These are phyloP conservation scores for Elgaria multicarinata DNA, from an alignment of 2,113 vertebrate species.

Conservation along the genomic window DNA sequence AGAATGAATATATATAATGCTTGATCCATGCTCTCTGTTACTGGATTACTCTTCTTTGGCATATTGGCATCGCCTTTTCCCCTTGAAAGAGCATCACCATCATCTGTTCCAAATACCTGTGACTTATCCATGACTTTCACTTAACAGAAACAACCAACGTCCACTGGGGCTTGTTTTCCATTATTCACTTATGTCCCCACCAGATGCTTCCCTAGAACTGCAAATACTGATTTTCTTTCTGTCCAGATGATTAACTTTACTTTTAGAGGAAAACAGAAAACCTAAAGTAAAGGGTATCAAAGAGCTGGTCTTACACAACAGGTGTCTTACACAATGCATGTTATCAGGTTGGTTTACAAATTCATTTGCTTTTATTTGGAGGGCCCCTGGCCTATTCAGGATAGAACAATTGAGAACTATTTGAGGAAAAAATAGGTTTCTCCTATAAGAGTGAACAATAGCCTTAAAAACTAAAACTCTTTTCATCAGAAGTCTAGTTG, in stretches of 20 bases:
- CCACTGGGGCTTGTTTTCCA: slow-evolving; percentile 43
- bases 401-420: slow-evolving; percentile 1
- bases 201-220: slow-evolving; percentile 43
- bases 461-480: background rate
- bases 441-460: background rate
- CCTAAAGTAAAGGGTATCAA: background rate
- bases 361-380: slow-evolving; percentile 7
- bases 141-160: slow-evolving; percentile 20
- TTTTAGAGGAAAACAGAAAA: slow-evolving; percentile 9
- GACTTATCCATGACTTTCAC: slow-evolving; percentile 54
- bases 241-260: slow-evolving; percentile 48
- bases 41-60: background rate
- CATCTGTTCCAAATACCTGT: slow-evolving; percentile 46
- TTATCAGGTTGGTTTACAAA: slow-evolving; percentile 25
- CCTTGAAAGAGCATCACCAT: background rate
- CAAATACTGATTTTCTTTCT: slow-evolving; percentile 38
- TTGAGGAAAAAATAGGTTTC: background rate
- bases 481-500: background rate
- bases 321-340: background rate
- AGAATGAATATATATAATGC: background rate
- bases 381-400: slow-evolving; percentile 3
- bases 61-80: slow-evolving; percentile 26
- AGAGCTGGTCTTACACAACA: background rate
- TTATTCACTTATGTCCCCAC: slow-evolving; percentile 14
- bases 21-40: background rate